Base-by-base conservation (phyloP, 2,113 vertebrate genomes). In the Calidris pygmaea region DNA sequence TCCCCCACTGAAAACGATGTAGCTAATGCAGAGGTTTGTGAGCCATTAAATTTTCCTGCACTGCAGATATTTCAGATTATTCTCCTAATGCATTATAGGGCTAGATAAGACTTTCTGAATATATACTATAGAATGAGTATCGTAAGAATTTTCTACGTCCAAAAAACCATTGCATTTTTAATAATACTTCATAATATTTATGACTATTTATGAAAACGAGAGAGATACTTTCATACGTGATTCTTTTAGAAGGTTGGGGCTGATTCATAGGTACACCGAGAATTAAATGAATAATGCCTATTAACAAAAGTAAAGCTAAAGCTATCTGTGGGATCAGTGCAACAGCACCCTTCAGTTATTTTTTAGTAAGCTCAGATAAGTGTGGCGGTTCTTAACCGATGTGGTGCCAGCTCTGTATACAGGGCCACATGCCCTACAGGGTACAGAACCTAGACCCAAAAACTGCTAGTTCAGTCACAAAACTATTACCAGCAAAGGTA, bases 1-100 rank as follows among this genome's bases (percentile, higher is more conserved):
- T 90, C 88, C 75, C 53, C 81, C 85, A 27, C 67, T 30, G 53
- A 71, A 93, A 91, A 89, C 5, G n/a, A 90, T 87, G 45, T 16
- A 92, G 70, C 79, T 95, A 96, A 96, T 92, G 92, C 92, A 96
- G 92, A 92, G 71, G 56, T 84, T 93, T 89, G 74, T 26, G 41
- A 95, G 71, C 53, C 71, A 59, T 90, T 96, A 91, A 73, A 76
- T 76, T 90, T 95, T 95, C 52, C 60, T 75, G 63, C 52, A 58
- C 85, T 87, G 92, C 92, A 96, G 90, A 75, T 75, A 92, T 78
- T 89, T 95, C 77, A 86, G 45, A 43, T 79, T 67, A 74, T 62
- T 91, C 56, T 96, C 30, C 19, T 85, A 92, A 94, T 34, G 60
- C 48, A 37, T 50, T 70, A 60, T 20, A 60, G 56, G 93, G 85